Conservation (phyloP, 2,888 invertebrate genomes). For the Aphrophora alni region DNA sequence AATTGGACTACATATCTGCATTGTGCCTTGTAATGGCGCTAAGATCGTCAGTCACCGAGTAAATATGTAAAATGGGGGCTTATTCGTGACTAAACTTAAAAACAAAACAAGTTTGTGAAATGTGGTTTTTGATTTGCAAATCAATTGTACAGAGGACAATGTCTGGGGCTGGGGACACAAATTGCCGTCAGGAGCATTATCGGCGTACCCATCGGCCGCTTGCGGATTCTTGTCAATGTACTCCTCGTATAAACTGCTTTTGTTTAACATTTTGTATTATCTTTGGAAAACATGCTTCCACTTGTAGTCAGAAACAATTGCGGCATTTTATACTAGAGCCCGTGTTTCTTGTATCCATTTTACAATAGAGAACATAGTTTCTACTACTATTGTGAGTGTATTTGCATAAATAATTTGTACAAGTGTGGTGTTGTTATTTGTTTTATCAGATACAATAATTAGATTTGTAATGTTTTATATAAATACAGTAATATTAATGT, state of each 20-base stretch:
- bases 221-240: not conserved
- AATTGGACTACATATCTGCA: not conserved
- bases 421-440: no score
- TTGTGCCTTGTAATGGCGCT: not conserved
- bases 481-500: no score
- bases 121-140: not conserved
- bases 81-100: not conserved
- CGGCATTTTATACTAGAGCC: not conserved
- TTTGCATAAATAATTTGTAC: no score
- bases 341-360: no score
- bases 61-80: not conserved
- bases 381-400: no score
- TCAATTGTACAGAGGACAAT: not conserved
- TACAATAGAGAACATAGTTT: no score
- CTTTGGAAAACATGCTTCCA: not conserved
- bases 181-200: not conserved
- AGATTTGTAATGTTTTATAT: no score
- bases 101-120: not conserved
- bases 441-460: no score
- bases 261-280: constrained; percentile 1
- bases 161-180: not conserved
- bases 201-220: not conserved
- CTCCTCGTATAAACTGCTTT: not conserved
- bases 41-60: not conserved
- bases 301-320: not conserved